A percentile compares a stretch with the other conserved stretches of the same genome.
phyloP scores from a whole-genome alignment of 2,888 invertebrate species.

The Rhynchonema sp. region DNA sequence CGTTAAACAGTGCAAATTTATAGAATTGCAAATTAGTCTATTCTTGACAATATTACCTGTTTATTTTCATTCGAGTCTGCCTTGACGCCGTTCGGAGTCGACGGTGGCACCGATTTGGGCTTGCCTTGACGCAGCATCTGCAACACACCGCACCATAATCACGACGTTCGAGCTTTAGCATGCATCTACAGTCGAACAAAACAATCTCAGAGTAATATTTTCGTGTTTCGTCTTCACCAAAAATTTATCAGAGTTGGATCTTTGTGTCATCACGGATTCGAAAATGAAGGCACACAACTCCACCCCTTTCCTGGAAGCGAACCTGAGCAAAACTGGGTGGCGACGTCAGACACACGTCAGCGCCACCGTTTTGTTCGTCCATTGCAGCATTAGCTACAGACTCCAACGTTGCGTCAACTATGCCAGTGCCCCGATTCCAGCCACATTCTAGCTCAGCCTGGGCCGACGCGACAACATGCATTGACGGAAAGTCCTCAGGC shows the following conservation, averaged over 20 bases:
- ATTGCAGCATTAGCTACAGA: too few relatives aligned
- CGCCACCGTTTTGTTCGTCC: neutral
- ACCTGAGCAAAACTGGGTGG: slow-evolving; percentile 3
- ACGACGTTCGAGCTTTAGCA: neutral
- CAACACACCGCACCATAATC: neutral
- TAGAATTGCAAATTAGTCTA: too few relatives aligned
- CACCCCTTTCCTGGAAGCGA: too few relatives aligned
- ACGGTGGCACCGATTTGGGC: neutral
- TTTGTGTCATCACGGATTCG: too few relatives aligned
- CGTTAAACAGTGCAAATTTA: too few relatives aligned
- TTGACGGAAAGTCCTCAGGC: slow-evolving; percentile 1
- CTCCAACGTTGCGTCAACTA: too few relatives aligned
- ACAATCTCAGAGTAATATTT: too few relatives aligned
- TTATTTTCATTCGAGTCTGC: neutral
- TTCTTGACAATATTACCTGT: neutral
- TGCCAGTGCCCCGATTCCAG: neutral
- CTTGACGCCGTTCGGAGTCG: too few relatives aligned
- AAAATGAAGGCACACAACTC: too few relatives aligned
- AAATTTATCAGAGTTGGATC: too few relatives aligned
- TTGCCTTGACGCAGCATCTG: neutral
- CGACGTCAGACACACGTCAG: neutral
- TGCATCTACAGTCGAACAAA: neutral
- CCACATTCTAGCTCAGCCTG: slow-evolving; percentile 3
- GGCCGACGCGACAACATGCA: slow-evolving; percentile 5
- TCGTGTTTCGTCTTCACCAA: too few relatives aligned